These are phyloP conservation scores for Calidris pygmaea DNA, from an alignment of 2,113 vertebrate species.

Conservation along the genomic window DNA sequence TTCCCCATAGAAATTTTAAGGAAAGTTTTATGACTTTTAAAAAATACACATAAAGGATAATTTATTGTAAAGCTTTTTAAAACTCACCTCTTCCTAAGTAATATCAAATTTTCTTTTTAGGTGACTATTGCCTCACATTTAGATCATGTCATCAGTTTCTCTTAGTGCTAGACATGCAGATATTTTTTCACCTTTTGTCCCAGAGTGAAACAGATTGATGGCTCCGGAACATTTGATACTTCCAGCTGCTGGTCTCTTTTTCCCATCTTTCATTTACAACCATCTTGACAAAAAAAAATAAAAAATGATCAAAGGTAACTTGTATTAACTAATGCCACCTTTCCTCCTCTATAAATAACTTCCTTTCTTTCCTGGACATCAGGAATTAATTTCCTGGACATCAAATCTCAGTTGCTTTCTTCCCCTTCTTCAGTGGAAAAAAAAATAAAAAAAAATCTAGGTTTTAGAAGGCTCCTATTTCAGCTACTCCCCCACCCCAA, in stretches of 20 bases:
- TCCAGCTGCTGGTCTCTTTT: slow-evolving; percentile 9
- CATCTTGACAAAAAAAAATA: not conserved
- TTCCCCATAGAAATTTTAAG: not conserved
- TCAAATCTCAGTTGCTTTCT: not conserved
- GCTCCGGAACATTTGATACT: not conserved
- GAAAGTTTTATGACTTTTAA: not conserved
- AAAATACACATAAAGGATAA: not conserved
- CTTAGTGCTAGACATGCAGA: not conserved
- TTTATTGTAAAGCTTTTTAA: not conserved
- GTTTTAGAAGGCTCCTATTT: not conserved
- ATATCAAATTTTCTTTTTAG: not conserved
- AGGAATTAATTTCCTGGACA: not conserved
- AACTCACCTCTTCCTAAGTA: not conserved
- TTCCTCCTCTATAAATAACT: not conserved
- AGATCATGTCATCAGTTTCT: not conserved
- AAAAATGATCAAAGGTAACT: not conserved
- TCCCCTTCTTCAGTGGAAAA: not conserved
- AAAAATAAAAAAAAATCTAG: not conserved
- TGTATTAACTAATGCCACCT: not conserved
- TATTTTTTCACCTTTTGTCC: not conserved
- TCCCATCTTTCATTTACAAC: not conserved
- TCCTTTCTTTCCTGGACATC: not conserved
- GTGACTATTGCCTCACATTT: not conserved
- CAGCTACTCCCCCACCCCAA: not conserved
- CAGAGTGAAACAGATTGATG: not conserved